phyloP scores from a whole-genome alignment of 1,140 invertebrate genomes.

The Geopemphigus sp. region DNA sequence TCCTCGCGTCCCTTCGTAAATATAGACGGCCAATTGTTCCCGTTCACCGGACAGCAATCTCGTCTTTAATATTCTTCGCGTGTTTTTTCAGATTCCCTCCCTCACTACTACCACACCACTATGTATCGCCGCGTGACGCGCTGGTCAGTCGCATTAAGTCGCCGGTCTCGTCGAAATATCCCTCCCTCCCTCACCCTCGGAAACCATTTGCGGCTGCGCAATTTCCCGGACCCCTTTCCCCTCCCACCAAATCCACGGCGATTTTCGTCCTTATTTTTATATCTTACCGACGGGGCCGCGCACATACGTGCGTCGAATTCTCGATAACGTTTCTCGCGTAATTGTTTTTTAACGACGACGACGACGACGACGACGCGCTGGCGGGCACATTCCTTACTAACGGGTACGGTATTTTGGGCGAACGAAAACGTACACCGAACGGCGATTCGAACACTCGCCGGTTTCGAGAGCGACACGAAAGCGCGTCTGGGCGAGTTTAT shows the following conservation, averaged over 20 bases:
- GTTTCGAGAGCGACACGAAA: too few species aligned
- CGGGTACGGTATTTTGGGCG: too few species aligned
- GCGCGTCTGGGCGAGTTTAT: too few species aligned
- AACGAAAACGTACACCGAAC: too few species aligned
- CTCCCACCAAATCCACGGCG: too few species aligned
- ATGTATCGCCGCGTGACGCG: too few species aligned
- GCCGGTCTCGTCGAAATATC: constrained; percentile 33
- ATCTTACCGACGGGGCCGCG: too few species aligned
- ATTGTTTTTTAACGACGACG: constrained; percentile 43
- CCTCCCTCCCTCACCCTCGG: too few species aligned
- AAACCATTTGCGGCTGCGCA: constrained; percentile 13
- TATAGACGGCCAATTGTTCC: neutral
- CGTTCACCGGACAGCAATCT: neutral
- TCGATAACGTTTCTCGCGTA: neutral
- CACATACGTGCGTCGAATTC: constrained; percentile 15
- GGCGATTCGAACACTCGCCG: too few species aligned
- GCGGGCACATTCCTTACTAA: too few species aligned
- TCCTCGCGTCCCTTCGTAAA: neutral
- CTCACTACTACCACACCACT: too few species aligned
- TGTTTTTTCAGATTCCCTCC: constrained; percentile 4
- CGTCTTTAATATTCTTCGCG: constrained; percentile 32
- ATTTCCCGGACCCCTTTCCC: constrained; percentile 2
- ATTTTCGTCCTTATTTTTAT: constrained; percentile 25
- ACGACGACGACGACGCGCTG: too few species aligned
- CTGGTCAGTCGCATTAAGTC: constrained; percentile 42